Conservation (phyloP, 2,888 invertebrate genomes). For the Catocala nupta region DNA sequence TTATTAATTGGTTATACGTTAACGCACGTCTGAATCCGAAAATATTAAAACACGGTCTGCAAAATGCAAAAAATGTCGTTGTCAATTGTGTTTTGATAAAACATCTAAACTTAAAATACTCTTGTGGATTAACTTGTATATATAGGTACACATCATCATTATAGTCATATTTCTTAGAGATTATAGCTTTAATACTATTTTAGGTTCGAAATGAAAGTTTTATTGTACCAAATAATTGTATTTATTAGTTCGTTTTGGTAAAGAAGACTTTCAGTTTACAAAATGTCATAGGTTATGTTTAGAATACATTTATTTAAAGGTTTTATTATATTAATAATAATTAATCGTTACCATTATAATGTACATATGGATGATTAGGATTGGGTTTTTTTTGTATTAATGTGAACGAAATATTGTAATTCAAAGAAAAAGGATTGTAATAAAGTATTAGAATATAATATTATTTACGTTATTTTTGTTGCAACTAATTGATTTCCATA, state of each 20-base stretch:
- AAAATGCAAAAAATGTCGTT: slow-evolving; percentile 33
- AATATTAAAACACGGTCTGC: slow-evolving; percentile 35
- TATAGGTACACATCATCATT: slow-evolving; percentile 69
- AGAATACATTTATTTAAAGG: slow-evolving; percentile 74
- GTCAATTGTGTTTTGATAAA: slow-evolving; percentile 35
- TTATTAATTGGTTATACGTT: slow-evolving; percentile 49
- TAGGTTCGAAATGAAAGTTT: slow-evolving; percentile 73
- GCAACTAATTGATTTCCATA: slow-evolving; percentile 13
- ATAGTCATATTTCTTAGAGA: slow-evolving; percentile 80
- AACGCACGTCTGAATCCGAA: slow-evolving; percentile 57
- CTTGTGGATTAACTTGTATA: slow-evolving; percentile 57
- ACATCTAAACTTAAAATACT: slow-evolving; percentile 25
- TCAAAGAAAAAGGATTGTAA: slow-evolving; percentile 71
- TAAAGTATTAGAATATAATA: slow-evolving; percentile 75
- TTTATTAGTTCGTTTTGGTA: slow-evolving; percentile 83
- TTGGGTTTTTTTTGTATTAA: slow-evolving; percentile 68
- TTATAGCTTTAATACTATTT: slow-evolving; percentile 83
- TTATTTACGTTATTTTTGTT: slow-evolving; percentile 58
- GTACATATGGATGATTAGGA: slow-evolving; percentile 68
- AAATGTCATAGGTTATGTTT: slow-evolving; percentile 78
- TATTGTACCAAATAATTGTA: slow-evolving; percentile 85
- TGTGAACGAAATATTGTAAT: slow-evolving; percentile 70
- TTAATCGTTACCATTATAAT: slow-evolving; percentile 80
- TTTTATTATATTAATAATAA: slow-evolving; percentile 67
- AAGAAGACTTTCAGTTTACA: slow-evolving; percentile 77